phyloP scores from a whole-genome alignment of 2,888 invertebrate species.

The Sesamia inferens region DNA sequence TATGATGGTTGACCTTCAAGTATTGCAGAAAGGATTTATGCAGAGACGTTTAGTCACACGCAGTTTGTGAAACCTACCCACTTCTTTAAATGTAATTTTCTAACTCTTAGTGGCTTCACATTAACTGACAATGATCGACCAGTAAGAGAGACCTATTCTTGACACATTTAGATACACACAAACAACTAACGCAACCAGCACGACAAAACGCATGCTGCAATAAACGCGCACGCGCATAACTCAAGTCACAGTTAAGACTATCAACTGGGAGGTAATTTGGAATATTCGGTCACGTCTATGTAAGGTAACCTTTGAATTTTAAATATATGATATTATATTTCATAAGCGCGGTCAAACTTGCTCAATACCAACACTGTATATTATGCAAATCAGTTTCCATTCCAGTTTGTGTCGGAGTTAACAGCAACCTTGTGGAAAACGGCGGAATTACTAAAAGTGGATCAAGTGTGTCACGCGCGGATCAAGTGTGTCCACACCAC shows the following conservation, averaged over 20 bases:
- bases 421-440: slow-evolving; percentile 14
- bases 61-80: slow-evolving; percentile 6
- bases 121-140: background rate
- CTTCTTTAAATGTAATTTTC: background rate
- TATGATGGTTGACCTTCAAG: slow-evolving; percentile 10
- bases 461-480: background rate
- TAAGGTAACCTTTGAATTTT: slow-evolving; percentile 51
- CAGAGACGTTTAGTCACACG: background rate
- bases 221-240: background rate
- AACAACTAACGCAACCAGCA: background rate
- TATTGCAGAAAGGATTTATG: slow-evolving; percentile 8
- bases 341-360: slow-evolving; percentile 53
- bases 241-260: background rate
- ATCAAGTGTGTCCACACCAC: too few relatives aligned
- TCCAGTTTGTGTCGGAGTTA: slow-evolving; percentile 30
- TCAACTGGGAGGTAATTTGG: slow-evolving; percentile 16
- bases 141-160: background rate
- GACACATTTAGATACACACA: background rate
- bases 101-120: background rate
- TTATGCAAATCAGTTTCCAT: slow-evolving; percentile 58
- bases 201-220: background rate
- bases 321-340: slow-evolving; percentile 59
- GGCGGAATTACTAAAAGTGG: slow-evolving; percentile 1
- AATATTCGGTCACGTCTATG: slow-evolving; percentile 42
- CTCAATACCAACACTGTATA: slow-evolving; percentile 50